phyloP scores from a whole-genome alignment of 1,140 invertebrate genomes.

The Zaprionus davidi region DNA sequence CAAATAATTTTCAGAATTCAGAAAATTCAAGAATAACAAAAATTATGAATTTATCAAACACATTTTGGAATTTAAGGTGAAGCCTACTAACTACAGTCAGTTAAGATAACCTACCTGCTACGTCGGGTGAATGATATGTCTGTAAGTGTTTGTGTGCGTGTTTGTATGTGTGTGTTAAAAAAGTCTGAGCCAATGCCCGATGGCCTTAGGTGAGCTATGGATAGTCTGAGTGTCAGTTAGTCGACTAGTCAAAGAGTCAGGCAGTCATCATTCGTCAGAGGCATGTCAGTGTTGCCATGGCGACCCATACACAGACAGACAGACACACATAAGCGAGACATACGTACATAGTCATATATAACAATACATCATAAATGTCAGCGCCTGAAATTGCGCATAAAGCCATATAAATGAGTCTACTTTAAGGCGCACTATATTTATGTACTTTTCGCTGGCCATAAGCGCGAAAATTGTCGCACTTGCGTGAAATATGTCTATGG shows the following conservation, averaged over 20 bases:
- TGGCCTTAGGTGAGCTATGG: conserved; percentile 28
- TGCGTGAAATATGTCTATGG: conserved; percentile 64
- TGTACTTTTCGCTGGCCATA: conserved; percentile 62
- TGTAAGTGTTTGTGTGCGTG: neutral
- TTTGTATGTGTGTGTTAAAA: conserved; percentile 15
- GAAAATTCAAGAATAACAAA: neutral
- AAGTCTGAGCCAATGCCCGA: conserved; percentile 37
- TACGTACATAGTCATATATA: conserved; percentile 29
- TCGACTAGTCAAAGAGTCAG: conserved; percentile 50
- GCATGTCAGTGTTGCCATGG: conserved; percentile 57
- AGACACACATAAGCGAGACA: neutral
- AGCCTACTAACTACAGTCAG: conserved; percentile 54
- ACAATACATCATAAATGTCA: conserved; percentile 81
- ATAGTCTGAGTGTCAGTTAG: conserved; percentile 34
- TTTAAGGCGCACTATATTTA: conserved; percentile 79
- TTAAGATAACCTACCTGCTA: neutral
- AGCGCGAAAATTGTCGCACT: conserved; percentile 73
- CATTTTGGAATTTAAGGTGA: conserved; percentile 53
- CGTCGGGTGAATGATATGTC: neutral
- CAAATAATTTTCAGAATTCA: conserved; percentile 1
- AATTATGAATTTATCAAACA: conserved; percentile 20
- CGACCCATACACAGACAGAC: conserved; percentile 27
- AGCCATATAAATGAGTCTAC: conserved; percentile 83
- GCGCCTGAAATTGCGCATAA: conserved; percentile 78
- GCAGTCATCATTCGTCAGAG: conserved; percentile 41